These are phyloP conservation scores for Acanthococcus lagerstroemiae DNA, from an alignment of 2,888 invertebrate genomes.

Conservation along the genomic window DNA sequence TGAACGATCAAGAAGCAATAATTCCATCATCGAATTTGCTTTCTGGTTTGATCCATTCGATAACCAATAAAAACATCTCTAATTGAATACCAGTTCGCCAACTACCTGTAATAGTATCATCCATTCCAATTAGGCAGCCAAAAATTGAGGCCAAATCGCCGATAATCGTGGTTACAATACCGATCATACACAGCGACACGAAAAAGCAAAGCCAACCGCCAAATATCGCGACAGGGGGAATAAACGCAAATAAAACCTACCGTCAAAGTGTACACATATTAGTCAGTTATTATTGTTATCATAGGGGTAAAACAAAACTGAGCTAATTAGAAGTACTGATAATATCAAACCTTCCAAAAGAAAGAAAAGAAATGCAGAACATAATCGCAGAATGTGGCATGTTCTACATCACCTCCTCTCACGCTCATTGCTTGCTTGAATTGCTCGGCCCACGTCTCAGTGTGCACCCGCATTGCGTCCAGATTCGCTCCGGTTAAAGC, in stretches of 20 bases:
- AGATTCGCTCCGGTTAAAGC: conserved; percentile 47
- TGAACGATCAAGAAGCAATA: too few species aligned
- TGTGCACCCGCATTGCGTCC: conserved; percentile 46
- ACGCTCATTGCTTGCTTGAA: conserved; percentile 49
- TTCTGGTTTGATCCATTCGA: too few species aligned
- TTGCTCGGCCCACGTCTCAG: conserved; percentile 46
- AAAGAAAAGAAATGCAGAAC: conserved; percentile 49
- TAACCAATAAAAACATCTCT: too few species aligned
- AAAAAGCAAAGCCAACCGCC: conserved; percentile 51
- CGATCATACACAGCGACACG: conserved; percentile 47
- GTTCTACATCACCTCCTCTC: conserved; percentile 50
- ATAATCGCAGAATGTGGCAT: conserved; percentile 47
- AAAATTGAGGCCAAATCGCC: conserved; percentile 51
- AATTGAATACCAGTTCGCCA: too few species aligned
- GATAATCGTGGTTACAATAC: conserved; percentile 49
- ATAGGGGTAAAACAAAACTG: background rate
- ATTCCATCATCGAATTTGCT: too few species aligned
- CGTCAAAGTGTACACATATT: background rate
- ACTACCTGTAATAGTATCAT: conserved; percentile 46
- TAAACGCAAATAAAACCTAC: conserved; percentile 40
- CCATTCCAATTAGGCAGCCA: conserved; percentile 49
- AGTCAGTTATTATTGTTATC: background rate
- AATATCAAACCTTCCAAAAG: conserved; percentile 47
- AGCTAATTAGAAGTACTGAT: background rate
- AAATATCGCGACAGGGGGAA: conserved; percentile 46